phyloP scores from a whole-genome alignment of 1,140 invertebrate genomes.

The Andricus grossulariae region DNA sequence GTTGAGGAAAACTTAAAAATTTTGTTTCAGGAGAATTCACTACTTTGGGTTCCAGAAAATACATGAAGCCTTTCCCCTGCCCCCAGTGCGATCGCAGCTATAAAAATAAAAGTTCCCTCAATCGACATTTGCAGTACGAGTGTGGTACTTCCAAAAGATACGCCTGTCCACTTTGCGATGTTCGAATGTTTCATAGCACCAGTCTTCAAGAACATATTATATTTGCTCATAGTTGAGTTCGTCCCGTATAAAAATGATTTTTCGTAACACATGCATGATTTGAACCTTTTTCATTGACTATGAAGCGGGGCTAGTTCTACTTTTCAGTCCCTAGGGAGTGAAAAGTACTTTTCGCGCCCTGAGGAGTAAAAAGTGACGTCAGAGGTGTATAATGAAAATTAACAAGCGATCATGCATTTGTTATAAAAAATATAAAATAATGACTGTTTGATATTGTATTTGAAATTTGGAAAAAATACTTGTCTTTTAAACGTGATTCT shows the following conservation, averaged over 20 bases:
- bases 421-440: too few relatives aligned
- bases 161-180: slow-evolving; percentile 78
- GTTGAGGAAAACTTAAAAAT: not conserved
- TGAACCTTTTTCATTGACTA: too few relatives aligned
- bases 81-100: slow-evolving; percentile 74
- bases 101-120: slow-evolving; percentile 79
- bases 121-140: slow-evolving; percentile 79
- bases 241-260: too few relatives aligned
- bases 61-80: slow-evolving; percentile 49
- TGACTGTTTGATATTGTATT: not conserved
- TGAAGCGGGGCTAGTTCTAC: too few relatives aligned
- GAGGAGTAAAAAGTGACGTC: too few relatives aligned
- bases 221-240: too few relatives aligned
- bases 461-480: not conserved
- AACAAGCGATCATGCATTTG: not conserved
- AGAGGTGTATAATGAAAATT: too few relatives aligned
- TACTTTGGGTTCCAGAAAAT: not conserved
- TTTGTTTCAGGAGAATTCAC: slow-evolving; percentile 62
- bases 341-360: too few relatives aligned
- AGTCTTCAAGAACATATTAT: slow-evolving; percentile 55
- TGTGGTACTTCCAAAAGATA: slow-evolving; percentile 80
- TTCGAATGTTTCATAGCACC: slow-evolving; percentile 73
- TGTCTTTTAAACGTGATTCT: not conserved
- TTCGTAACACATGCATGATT: too few relatives aligned
- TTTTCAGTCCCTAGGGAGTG: too few relatives aligned